Percentiles rank a stretch among this genome's conserved stretches.
These are phyloP conservation scores for Setophaga petechia DNA, from an alignment of 2,113 vertebrate genomes.

Conservation along the genomic window DNA sequence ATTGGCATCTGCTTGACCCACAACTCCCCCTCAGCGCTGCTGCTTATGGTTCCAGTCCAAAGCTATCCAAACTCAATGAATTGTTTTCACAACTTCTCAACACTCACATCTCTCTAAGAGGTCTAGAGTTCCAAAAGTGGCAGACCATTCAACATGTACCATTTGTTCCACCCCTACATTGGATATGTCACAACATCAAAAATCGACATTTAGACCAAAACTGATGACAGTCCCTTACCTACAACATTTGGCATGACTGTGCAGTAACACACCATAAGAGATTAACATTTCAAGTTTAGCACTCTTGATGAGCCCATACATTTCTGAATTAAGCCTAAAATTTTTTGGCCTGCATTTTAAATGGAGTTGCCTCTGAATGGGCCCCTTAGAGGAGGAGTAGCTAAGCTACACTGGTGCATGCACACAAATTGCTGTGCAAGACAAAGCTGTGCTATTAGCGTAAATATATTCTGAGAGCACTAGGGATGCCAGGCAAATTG, in stretches of 20 bases:
- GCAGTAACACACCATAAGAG: constrained; percentile 4
- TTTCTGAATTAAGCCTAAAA: constrained; percentile 52
- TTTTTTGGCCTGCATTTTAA: constrained; percentile 46
- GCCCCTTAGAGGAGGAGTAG: not conserved
- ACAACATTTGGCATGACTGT: not conserved
- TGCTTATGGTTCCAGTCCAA: not conserved
- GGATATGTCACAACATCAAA: constrained; percentile 13
- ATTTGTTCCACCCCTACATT: not conserved
- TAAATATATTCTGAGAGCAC: not conserved
- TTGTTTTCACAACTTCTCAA: not conserved
- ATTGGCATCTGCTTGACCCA: not conserved
- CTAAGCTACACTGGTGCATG: not conserved
- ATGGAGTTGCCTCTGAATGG: constrained; percentile 27
- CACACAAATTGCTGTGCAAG: not conserved
- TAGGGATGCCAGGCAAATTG: not conserved
- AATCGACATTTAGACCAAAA: constrained; percentile 15
- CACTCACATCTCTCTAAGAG: not conserved
- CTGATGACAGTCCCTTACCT: constrained; percentile 28
- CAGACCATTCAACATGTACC: not conserved
- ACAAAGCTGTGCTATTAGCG: not conserved
- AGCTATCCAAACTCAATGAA: not conserved
- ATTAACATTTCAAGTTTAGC: not conserved
- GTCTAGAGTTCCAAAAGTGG: not conserved
- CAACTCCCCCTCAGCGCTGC: not conserved
- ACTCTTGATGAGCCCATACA: constrained; percentile 16